Evolutionary conservation across 2,888 invertebrate species (phyloP).

Genomic region (Spisula solida): DNA sequence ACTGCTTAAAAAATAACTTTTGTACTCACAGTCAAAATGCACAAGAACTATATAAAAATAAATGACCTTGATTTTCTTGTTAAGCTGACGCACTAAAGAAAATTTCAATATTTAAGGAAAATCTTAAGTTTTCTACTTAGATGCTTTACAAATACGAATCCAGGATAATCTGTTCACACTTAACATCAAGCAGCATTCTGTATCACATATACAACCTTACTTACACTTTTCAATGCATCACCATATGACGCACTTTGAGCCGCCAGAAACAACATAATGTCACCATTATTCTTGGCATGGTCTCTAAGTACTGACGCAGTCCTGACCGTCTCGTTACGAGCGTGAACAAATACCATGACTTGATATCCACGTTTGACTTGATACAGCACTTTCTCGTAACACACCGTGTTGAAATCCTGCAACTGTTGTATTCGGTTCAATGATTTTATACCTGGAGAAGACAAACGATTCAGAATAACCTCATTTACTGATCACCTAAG

Average conservation of each 20-base stretch:
- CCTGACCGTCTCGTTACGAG: constrained; percentile 97
- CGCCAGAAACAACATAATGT: constrained; percentile 81
- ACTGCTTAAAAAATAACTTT: too few relatives aligned
- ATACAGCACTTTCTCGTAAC: constrained; percentile 96
- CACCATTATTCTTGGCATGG: constrained; percentile 88
- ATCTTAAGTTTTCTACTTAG: too few relatives aligned
- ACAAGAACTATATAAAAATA: too few relatives aligned
- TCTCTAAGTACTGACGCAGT: constrained; percentile 95
- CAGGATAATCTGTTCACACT: too few relatives aligned
- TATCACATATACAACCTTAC: constrained; percentile 9
- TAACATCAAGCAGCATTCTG: too few relatives aligned
- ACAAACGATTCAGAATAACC: too few relatives aligned
- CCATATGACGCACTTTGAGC: constrained; percentile 88
- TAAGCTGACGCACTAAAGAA: too few relatives aligned
- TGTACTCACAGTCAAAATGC: too few relatives aligned
- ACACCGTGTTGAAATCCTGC: constrained; percentile 95
- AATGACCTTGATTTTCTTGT: too few relatives aligned
- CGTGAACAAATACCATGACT: constrained; percentile 99
- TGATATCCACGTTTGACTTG: constrained; percentile 96
- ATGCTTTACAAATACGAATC: too few relatives aligned
- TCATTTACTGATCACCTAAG: too few relatives aligned
- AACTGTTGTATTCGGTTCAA: constrained; percentile 89
- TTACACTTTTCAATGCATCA: constrained; percentile 90
- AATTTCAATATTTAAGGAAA: too few relatives aligned
- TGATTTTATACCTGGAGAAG: constrained; percentile 83